phyloP scores from a whole-genome alignment of 2,113 vertebrate genomes.

The Camelus dromedarius region DNA sequence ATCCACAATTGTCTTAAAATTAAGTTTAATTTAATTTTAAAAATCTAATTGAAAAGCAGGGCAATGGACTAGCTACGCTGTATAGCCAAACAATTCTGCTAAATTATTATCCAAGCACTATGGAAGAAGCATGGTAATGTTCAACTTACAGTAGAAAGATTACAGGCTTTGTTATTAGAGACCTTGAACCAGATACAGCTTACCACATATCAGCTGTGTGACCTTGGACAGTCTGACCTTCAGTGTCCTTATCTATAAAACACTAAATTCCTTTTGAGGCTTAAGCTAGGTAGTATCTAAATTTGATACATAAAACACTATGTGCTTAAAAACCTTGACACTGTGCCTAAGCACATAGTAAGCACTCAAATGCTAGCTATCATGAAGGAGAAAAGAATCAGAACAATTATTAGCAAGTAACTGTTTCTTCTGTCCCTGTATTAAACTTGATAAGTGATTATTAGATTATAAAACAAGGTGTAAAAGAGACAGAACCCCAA shows the following conservation, averaged over 20 bases:
- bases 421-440: not conserved
- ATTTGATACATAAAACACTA: not conserved
- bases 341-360: not conserved
- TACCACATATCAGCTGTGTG: not conserved
- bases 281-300: not conserved
- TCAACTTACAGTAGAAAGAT: not conserved
- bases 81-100: not conserved
- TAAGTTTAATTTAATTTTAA: not conserved
- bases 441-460: constrained; percentile 2
- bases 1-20: constrained; percentile 1
- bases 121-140: not conserved
- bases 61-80: not conserved
- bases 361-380: not conserved
- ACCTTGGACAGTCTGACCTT: not conserved
- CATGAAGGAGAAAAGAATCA: not conserved
- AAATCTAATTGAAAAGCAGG: not conserved
- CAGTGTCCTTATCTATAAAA: not conserved
- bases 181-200: not conserved
- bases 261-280: not conserved
- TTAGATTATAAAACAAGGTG: not conserved
- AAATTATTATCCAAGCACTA: not conserved
- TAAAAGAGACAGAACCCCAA: constrained; percentile 13
- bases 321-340: not conserved
- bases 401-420: not conserved
- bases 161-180: not conserved